Base-by-base conservation (phyloP, 2,797 vertebrate species). In the Decapterus maruadsi region DNA sequence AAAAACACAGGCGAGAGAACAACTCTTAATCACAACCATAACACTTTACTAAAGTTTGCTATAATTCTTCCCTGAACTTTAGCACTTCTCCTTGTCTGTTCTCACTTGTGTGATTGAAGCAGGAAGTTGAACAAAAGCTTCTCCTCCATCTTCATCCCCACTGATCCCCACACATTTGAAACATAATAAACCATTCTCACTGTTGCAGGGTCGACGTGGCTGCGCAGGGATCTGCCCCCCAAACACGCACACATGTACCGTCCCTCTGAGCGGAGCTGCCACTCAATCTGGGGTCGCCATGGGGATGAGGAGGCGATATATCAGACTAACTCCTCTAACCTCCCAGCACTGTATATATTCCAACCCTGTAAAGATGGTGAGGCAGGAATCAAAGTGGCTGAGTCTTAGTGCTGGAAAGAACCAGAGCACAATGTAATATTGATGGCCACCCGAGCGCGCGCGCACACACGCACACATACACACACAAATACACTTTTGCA, bases 381-480 rank as follows among this genome's bases (percentile, higher is more conserved):
- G 34, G 72, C 65, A 70, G 68, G 65, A 90, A 91, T 93, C 89
- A 92, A 92, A 93, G 91, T 20, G 71, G 81, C 73, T 67, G 78
- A 89, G 77, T 88, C 65, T 90, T 75, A 77, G 31, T 77, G 84
- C 78, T 90, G 88, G 62, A 89, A 93, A 90, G n/a, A n/a, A 26
- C 76, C 75, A 6, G 85, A 84, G 86, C 85, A 61, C 19, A 8
- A 93, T 94, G 81, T 85, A 94, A 93, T 91, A 95, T 93, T 94
- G 90, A 94, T 93, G 91, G 70, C 86, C 81, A 84, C 87, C 62
- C 34, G 88, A 83, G 88, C 60, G 57, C 56, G 45, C 69, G 68
- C 68, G 54, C 68, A 57, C 64, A 55, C 38, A 40, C 70, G 54
- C 68, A 57, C 64, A 55, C 38, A 40, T 64, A 56, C 58, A 54